phyloP scores from a whole-genome alignment of 2,113 vertebrate species.

The Reinhardtius hippoglossoides region DNA sequence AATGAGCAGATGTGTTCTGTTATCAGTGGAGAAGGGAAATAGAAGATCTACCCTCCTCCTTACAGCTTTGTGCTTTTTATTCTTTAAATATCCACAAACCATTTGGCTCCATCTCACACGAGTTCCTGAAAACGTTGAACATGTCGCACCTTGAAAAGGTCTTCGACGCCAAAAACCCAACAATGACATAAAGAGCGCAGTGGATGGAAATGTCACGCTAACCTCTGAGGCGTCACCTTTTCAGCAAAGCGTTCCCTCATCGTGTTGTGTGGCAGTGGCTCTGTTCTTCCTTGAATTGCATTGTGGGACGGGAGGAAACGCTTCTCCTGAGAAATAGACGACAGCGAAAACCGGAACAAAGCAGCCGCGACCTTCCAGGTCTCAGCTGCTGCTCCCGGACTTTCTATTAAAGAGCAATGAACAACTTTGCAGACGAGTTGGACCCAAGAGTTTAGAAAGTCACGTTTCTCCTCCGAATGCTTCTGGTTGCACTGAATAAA shows the following conservation, averaged over 20 bases:
- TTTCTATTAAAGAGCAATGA: not conserved
- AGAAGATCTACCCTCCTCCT: too few relatives aligned
- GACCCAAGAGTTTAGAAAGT: too few relatives aligned
- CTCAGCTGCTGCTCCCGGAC: not conserved
- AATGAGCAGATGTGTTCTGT: not conserved
- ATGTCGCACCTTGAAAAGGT: slow-evolving; percentile 20
- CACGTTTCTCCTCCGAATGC: too few relatives aligned
- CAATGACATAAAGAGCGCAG: not conserved
- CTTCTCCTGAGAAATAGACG: slow-evolving; percentile 5
- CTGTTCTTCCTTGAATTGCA: not conserved
- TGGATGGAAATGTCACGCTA: slow-evolving; percentile 31
- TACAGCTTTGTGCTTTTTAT: not conserved
- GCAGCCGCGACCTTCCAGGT: slow-evolving; percentile 12
- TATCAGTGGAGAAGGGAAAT: too few relatives aligned
- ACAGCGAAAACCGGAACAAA: not conserved
- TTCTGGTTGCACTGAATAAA: too few relatives aligned
- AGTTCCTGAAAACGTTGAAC: slow-evolving; percentile 7
- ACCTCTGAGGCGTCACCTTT: slow-evolving; percentile 31
- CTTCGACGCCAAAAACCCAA: not conserved
- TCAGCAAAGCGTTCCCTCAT: not conserved
- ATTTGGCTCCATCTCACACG: not conserved
- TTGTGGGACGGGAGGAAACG: too few relatives aligned
- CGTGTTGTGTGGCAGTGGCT: not conserved
- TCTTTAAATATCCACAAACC: not conserved
- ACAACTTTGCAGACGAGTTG: too few relatives aligned